Conservation (phyloP, 2,888 invertebrate species). For the Zaprionus obscuricornis region DNA sequence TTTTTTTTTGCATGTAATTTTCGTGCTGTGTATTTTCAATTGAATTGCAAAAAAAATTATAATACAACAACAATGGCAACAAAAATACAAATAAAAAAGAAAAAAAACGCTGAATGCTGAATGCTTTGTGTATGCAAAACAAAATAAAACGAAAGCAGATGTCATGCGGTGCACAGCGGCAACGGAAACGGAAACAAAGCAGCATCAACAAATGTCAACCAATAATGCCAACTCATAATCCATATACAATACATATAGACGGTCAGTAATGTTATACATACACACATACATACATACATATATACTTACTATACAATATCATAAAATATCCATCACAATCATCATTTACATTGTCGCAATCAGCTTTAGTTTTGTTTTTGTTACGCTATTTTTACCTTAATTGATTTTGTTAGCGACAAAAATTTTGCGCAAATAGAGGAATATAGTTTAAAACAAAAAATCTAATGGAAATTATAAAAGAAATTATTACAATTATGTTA, state of each 20-base stretch:
- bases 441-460: background rate
- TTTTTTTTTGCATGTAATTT: constrained; percentile 32
- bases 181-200: constrained; percentile 73
- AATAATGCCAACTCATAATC: constrained; percentile 20
- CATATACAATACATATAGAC: constrained; percentile 14
- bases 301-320: too few relatives aligned
- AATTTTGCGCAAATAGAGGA: too few relatives aligned
- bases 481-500: constrained; percentile 10
- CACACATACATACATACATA: too few relatives aligned
- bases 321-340: too few relatives aligned
- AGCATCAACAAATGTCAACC: constrained; percentile 53
- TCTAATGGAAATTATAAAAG: background rate
- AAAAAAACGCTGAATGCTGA: background rate
- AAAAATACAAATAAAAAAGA: background rate
- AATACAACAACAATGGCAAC: constrained; percentile 20
- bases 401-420: constrained; percentile 27
- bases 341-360: constrained; percentile 15
- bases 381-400: constrained; percentile 14
- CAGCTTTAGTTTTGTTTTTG: background rate
- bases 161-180: constrained; percentile 59
- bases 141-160: constrained; percentile 33
- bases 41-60: constrained; percentile 40
- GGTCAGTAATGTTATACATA: constrained; percentile 40
- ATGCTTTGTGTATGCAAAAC: constrained; percentile 15
- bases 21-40: constrained; percentile 45